Evolutionary conservation across 1,140 invertebrate genomes (phyloP), one percentile per base, ranked within the genome.

Genomic region (Phocides pigmalion): DNA sequence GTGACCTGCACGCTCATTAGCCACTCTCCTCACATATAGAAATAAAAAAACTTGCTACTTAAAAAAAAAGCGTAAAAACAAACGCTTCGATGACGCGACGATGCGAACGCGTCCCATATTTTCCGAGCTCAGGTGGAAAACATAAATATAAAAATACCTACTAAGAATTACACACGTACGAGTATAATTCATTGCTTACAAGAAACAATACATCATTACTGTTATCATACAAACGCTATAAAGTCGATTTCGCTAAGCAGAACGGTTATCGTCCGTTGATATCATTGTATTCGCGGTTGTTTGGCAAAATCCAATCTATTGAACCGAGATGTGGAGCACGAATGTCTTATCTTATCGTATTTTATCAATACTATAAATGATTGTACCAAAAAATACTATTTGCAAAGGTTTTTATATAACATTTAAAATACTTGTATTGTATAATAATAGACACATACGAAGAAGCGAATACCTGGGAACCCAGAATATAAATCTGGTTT

Each of bases 281-380:
- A 54, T 39, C 51, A 54, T 54, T 54, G 37, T 54, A n/a, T 54
- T 54, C 17, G 20, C 35, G 35, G 35, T 54, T 39, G 17, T 19
- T 11, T 19, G 2, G n/a, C 19, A 39, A 54, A 53, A 20, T 12
- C 3, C 4, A 20, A 37, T 28, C 25, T 4, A 28, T 3, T 28
- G 25, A 3, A 28, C 9, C 5, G 25, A 28, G 25, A 28, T 28
- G 4, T 28, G 9, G 3, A 28, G 25, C 5, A 28, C n/a, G n/a
- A 28, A 4, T 1, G 25, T 6, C 25, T 28, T 28, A 28, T 28
- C 4, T 25, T 28, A 32, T 50, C 47, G 8, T 11, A 37, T 53
- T 9, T 37, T 53, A 53, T 53, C 50, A 37, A 39, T 9, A 39
- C 8, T 35, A 32, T 28, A 15, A 0, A 0, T 22, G 20, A 14